phyloP scores from a whole-genome alignment of 1,140 invertebrate genomes.

The Tetramorium alpestre region DNA sequence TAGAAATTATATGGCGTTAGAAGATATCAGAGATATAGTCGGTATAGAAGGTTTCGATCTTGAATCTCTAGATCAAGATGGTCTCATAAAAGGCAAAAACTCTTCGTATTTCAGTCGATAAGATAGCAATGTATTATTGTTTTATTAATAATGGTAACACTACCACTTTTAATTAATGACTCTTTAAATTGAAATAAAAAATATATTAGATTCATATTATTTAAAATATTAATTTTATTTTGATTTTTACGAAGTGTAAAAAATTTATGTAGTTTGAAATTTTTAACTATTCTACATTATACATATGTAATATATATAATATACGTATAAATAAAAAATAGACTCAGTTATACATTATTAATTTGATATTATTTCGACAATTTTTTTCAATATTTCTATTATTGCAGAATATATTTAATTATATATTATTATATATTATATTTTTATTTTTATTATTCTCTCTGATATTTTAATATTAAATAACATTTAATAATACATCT shows the following conservation, averaged over 20 bases:
- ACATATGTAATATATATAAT: not conserved
- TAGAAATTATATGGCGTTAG: not conserved
- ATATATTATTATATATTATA: not conserved
- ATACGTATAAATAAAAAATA: not conserved
- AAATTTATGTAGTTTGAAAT: not conserved
- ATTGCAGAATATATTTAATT: not conserved
- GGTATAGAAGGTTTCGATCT: conserved; percentile 67
- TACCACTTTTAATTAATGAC: not conserved
- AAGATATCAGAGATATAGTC: conserved; percentile 39
- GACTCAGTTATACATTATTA: not conserved
- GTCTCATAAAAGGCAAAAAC: not conserved
- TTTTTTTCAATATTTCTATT: not conserved
- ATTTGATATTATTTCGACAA: not conserved
- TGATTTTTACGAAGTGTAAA: not conserved
- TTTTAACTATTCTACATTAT: no score
- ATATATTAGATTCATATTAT: not conserved
- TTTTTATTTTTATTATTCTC: not conserved
- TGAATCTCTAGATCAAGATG: conserved; percentile 62
- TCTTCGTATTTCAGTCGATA: conserved; percentile 61
- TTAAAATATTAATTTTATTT: not conserved
- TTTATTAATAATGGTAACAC: not conserved
- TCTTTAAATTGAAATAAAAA: not conserved
- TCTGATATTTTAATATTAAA: not conserved
- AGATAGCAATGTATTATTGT: conserved; percentile 28
- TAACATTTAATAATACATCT: not conserved